These are phyloP conservation scores for Gymnorhina tibicen DNA, from an alignment of 2,113 vertebrate genomes.

Conservation along the genomic window DNA sequence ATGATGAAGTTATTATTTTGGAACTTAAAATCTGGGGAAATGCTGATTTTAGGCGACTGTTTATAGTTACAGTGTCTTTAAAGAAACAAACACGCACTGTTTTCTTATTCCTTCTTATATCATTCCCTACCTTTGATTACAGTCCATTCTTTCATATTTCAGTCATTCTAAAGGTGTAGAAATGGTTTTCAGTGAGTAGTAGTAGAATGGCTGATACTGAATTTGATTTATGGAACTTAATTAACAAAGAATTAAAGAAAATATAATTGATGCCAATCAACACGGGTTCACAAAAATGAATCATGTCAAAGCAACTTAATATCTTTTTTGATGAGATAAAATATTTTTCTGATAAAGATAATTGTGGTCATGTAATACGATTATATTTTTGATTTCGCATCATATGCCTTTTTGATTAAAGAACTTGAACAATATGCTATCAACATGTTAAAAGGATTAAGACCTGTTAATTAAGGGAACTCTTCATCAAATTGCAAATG, in stretches of 20 bases:
- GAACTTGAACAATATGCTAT: constrained; percentile 28
- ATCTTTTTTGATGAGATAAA: constrained; percentile 33
- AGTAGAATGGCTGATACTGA: neutral
- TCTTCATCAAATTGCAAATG: neutral
- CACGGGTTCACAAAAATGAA: neutral
- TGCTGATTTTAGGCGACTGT: neutral
- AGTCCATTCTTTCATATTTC: neutral
- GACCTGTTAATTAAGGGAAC: constrained; percentile 24
- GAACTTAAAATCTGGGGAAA: neutral
- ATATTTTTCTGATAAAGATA: constrained; percentile 41
- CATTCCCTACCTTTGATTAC: neutral
- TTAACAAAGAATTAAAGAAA: constrained; percentile 32
- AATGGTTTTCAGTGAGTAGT: neutral
- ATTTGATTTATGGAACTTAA: neutral
- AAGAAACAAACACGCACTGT: neutral
- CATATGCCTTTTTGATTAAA: constrained; percentile 37
- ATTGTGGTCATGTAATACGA: neutral
- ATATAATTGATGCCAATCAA: constrained; percentile 29
- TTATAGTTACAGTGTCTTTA: neutral
- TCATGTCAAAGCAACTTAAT: constrained; percentile 20
- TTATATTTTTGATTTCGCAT: constrained; percentile 30
- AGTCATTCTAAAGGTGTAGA: neutral
- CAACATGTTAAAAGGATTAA: constrained; percentile 22
- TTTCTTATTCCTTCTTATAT: neutral
- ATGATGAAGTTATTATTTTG: neutral